Base-by-base conservation (phyloP, 2,797 vertebrate genomes). In the Gallinago stenura region DNA sequence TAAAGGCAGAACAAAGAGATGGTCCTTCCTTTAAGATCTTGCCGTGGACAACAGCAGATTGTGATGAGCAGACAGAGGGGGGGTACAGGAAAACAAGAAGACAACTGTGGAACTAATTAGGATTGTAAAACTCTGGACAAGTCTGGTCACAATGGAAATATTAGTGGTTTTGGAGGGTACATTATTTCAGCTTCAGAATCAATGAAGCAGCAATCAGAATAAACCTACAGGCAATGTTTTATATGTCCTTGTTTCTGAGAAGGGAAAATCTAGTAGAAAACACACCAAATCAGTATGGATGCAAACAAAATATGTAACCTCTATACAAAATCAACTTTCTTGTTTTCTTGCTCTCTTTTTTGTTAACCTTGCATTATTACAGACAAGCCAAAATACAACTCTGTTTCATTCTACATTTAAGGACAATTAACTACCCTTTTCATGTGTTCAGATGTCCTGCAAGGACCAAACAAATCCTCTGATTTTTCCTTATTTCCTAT, bases 31-130 rank as follows among this genome's bases (percentile, higher is more conserved):
- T 95, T 96, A 96, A 94, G 92, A 94, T 94, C 90, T 87, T 90
- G 77, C 95, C 2, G 5, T 87, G 95, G 90, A 93, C 31, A 78
- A 93, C 83, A 96, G 95, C 94, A 97, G 96, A 97, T 96, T 95
- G 95, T 96, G 95, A 96, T 89, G 92, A 95, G 89, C 90, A 95
- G 95, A 92, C 88, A 97, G 94, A 96, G 94, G 94, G 95, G 92
- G 95, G 93, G 92, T 96, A 75, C 86, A 93, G 90, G 95, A 96
- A 96, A 97, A 96, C 95, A 97, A 96, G 15, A 96, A 90, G 95
- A 96, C 95, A 95, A 97, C 93, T 97, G 95, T 96, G 95, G 96
- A 96, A 96, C 92, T 97, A 97, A 97, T 96, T 96, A 96, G 92
- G 92, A 94, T 95, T 93, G 95, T 97, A 97, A 96, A 97, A 94